Evolutionary conservation across 1,140 invertebrate species (phyloP), one percentile per base, ranked within the genome.

Genomic region (Triops cancriformis): DNA sequence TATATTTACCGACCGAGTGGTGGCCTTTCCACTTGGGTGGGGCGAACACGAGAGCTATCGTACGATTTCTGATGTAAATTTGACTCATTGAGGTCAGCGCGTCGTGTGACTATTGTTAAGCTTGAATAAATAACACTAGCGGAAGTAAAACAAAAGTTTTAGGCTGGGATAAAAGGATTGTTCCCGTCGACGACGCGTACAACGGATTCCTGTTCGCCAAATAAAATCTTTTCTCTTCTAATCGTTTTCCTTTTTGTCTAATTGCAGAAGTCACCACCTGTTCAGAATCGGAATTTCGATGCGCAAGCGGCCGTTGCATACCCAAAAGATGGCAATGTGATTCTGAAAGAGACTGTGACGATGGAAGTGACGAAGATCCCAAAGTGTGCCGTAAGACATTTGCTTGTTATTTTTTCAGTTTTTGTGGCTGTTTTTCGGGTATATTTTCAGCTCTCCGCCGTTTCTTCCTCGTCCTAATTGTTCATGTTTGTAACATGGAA

Each of bases 291-390:
- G 90, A 93, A 83, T 93, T 93, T 84, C 86, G 86, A 79, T 93
- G 91, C 84, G 87, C 86, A 78, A 86, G 83, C 76, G 90, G 90
- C 73, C 87, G 89, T 78, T 97, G 94, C 83, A 94, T 96, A 80
- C 91, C 92, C 0, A 82, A 84, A 72, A 85, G 89, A 81, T 94
- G 93, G 87, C 85, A 86, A 76, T 89, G 88, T 83, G 88, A 89
- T 82, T 83, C 83, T 72, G 91, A 93, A 81, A 88, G 89, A 80
- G 93, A 94, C 83, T 94, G 93, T 82, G 82, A 86, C 14, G 92
- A 94, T 83, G 88, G 88, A 9, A 90, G 88, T 0, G 93, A 94
- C 83, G 93, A 94, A 84, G 86, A 90, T 81, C 85, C 88, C 0
- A 84, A 86, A 79, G 82, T 85, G 26, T 92, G 90, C 81, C 88